Evolutionary conservation across 2,888 invertebrate species (phyloP).

Genomic region (Platerodrilus igneus): DNA sequence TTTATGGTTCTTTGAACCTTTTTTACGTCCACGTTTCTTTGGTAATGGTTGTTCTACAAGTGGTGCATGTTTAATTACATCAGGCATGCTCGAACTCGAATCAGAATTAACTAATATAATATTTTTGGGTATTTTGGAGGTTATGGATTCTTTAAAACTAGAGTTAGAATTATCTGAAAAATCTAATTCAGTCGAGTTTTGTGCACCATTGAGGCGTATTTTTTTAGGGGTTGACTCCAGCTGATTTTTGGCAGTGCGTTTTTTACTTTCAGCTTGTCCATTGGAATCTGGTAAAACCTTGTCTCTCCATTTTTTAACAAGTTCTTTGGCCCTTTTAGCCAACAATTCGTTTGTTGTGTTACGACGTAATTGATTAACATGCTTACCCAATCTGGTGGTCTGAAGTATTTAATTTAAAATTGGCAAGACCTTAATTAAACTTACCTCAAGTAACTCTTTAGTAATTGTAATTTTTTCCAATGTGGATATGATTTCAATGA

Average conservation of each 20-base stretch:
- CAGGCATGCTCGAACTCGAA: constrained; percentile 52
- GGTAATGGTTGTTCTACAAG: constrained; percentile 44
- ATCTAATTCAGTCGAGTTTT: constrained; percentile 42
- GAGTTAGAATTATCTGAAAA: constrained; percentile 48
- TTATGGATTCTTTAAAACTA: constrained; percentile 44
- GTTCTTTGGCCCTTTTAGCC: constrained; percentile 84
- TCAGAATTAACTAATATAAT: constrained; percentile 45
- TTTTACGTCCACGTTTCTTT: constrained; percentile 57
- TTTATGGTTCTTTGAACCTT: constrained; percentile 55
- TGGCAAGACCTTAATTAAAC: constrained; percentile 17
- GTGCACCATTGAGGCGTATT: constrained; percentile 50
- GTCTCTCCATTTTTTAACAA: constrained; percentile 90
- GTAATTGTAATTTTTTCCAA: constrained; percentile 89
- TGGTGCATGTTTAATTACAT: constrained; percentile 45
- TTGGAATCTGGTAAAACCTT: constrained; percentile 64
- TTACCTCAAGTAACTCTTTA: constrained; percentile 86
- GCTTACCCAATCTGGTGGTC: constrained; percentile 92
- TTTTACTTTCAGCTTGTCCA: constrained; percentile 36
- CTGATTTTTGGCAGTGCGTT: constrained; percentile 23
- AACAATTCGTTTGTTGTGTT: constrained; percentile 79
- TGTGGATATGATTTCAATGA: constrained; percentile 87
- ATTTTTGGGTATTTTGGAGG: constrained; percentile 18
- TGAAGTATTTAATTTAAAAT: constrained; percentile 40
- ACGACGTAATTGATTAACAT: constrained; percentile 86
- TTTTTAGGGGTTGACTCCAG: constrained; percentile 42